These are phyloP conservation scores for Drosophila oshimai DNA, from an alignment of 1,140 invertebrate species.

Conservation along the genomic window DNA sequence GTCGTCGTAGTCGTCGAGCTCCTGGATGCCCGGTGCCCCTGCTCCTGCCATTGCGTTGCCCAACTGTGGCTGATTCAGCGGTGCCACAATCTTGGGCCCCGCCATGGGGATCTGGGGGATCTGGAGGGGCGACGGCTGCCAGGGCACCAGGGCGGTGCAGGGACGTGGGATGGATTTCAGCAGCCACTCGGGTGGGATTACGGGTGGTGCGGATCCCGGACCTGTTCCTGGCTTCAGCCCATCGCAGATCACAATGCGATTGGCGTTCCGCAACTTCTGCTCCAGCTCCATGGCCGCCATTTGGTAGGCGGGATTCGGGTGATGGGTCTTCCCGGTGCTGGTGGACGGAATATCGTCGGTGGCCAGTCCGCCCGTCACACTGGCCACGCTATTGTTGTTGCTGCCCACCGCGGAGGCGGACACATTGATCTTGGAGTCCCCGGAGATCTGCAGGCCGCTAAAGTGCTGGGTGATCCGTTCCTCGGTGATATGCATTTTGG, in stretches of 20 bases:
- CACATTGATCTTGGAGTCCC: conserved; percentile 81
- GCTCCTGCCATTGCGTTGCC: no score
- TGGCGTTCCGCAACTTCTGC: conserved; percentile 84
- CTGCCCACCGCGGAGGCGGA: conserved; percentile 11
- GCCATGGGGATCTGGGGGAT: conserved; percentile 86
- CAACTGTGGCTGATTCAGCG: not conserved
- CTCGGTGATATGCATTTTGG: conserved; percentile 91
- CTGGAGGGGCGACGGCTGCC: conserved; percentile 88
- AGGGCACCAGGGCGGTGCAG: conserved; percentile 89
- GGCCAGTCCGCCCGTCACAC: conserved; percentile 56
- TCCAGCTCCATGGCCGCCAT: conserved; percentile 82
- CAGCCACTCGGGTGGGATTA: conserved; percentile 66
- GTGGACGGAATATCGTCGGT: conserved; percentile 71
- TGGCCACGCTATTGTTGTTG: conserved; percentile 60
- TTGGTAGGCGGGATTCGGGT: conserved; percentile 70
- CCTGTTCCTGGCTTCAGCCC: conserved; percentile 86
- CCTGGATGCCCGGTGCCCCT: conserved; percentile 7
- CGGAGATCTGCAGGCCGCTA: conserved; percentile 87
- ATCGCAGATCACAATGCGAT: conserved; percentile 87
- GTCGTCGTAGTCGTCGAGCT: conserved; percentile 72
- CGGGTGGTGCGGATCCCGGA: conserved; percentile 82
- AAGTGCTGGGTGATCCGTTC: conserved; percentile 91
- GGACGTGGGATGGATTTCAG: conserved; percentile 85
- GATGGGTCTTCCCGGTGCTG: conserved; percentile 66
- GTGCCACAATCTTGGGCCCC: conserved; percentile 20